A percentile compares a stretch with the other conserved stretches of the same genome.
Evolutionary conservation across 2,113 vertebrate genomes (phyloP).

Genomic region (Etheostoma cragini): DNA sequence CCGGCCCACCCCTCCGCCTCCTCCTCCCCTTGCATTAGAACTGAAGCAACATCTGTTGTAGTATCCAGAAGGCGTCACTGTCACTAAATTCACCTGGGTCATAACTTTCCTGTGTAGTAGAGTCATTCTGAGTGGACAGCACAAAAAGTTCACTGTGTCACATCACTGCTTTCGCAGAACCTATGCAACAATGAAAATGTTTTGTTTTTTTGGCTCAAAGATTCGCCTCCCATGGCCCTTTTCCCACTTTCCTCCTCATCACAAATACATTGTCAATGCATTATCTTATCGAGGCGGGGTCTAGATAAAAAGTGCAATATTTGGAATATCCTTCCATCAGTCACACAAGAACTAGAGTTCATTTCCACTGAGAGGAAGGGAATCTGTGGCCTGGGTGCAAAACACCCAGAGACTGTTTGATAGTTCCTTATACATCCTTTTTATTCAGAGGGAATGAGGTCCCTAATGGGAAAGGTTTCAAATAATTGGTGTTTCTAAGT

Average conservation of each 20-base stretch:
- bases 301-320: conserved; percentile 70
- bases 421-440: neutral
- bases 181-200: conserved; percentile 69
- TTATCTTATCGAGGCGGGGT: conserved; percentile 57
- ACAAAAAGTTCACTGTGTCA: neutral
- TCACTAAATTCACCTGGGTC: conserved; percentile 3
- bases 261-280: conserved; percentile 27
- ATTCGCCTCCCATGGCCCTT: conserved; percentile 2
- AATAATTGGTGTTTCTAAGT: conserved; percentile 15
- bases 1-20: neutral
- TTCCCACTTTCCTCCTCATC: conserved; percentile 12
- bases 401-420: conserved; percentile 26
- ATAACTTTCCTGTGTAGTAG: neutral
- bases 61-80: conserved; percentile 5
- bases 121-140: neutral
- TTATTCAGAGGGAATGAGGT: conserved; percentile 18
- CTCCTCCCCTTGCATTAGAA: conserved; percentile 20
- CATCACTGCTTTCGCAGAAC: conserved; percentile 26
- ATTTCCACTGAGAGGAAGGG: conserved; percentile 19
- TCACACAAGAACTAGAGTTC: conserved; percentile 20
- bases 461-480: neutral
- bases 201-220: neutral
- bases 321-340: conserved; percentile 5
- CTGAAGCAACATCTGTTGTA: neutral
- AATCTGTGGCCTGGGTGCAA: conserved; percentile 17